Conservation (phyloP, 2,888 invertebrate genomes). For the Pseudoips prasinana region DNA sequence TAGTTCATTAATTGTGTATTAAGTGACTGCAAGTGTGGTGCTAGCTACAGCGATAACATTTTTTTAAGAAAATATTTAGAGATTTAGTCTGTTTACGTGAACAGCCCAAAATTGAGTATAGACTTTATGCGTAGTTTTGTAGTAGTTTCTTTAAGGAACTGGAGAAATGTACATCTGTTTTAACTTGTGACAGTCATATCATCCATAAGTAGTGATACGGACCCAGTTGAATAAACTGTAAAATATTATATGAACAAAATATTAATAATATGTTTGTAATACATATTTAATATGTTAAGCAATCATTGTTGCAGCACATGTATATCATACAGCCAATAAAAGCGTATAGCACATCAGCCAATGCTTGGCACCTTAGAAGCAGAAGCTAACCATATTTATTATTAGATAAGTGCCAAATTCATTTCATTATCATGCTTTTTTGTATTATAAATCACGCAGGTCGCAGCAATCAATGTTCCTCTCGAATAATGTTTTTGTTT, state of each 20-base stretch:
- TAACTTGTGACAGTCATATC: slow-evolving; percentile 13
- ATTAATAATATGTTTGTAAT: slow-evolving; percentile 2
- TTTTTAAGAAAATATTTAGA: slow-evolving; percentile 23
- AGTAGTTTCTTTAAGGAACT: slow-evolving; percentile 21
- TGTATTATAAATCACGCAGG: slow-evolving; percentile 27
- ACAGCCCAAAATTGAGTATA: background rate
- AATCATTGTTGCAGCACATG: slow-evolving; percentile 25
- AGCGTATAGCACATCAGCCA: slow-evolving; percentile 10
- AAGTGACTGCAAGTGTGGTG: slow-evolving; percentile 31
- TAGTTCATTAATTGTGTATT: slow-evolving; percentile 5
- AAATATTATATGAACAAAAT: slow-evolving; percentile 2
- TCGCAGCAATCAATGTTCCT: slow-evolving; percentile 47
- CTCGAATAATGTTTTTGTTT: slow-evolving; percentile 46
- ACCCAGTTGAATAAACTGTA: slow-evolving; percentile 11
- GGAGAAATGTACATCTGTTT: slow-evolving; percentile 11
- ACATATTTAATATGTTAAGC: slow-evolving; percentile 6
- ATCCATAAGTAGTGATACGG: slow-evolving; percentile 11
- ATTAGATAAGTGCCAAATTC: slow-evolving; percentile 56
- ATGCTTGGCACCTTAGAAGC: slow-evolving; percentile 27
- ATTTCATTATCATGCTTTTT: slow-evolving; percentile 41
- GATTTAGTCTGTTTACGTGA: background rate
- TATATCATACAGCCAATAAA: slow-evolving; percentile 12
- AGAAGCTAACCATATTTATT: slow-evolving; percentile 31
- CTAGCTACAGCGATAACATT: slow-evolving; percentile 33
- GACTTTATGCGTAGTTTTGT: slow-evolving; percentile 3